Base-by-base conservation (phyloP, 2,888 invertebrate species). In the Smittia aterrima region DNA sequence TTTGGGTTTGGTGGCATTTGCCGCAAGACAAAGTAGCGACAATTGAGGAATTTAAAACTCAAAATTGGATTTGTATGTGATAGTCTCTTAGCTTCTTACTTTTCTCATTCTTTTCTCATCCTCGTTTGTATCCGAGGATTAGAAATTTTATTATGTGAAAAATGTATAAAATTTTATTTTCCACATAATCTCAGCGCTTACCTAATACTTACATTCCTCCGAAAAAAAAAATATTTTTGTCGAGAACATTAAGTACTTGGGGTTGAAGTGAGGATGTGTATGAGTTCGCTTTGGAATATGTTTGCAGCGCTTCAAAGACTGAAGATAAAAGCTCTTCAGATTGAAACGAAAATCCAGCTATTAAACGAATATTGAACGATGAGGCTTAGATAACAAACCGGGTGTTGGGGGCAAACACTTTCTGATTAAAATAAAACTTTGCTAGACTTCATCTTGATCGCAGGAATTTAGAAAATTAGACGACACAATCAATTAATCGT, bases 101-200 rank as follows among this genome's bases (percentile, higher is more conserved):
- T 6, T 62, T 62, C 22, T 62, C 13, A 22, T 13, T 62, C 7
- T 13, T 13, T 22, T 25, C 16, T 66, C 27, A 11, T 47, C n/a
- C 18, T 22, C 58, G 20, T 58, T 58, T 58, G 9, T 22, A 22
- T 7, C 4, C 2, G 20, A 18, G 58, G 58, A 58, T 58, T 58
- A 58, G 41, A 24, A 38, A 41, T 67, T 67, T 67, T 67, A 67
- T 67, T 67, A 66, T 1, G 64, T 41, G 67, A 66, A 66, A 66
- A 27, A 67, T 67, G 24, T 22, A 67, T 67, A 67, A 67, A 67
- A 67, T 67, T 67, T 67, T 67, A 67, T 67, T 41, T 47, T 20
- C 20, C 67, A 47, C 67, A 18, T 67, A 67, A 67, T 67, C 67
- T 67, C 41, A 24, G 47, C 41, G 41, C 40, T 32, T 67, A 67